Evolutionary conservation across 2,888 invertebrate species (phyloP), one percentile per base, ranked within the genome.

Genomic region (Lissonota sp.): DNA sequence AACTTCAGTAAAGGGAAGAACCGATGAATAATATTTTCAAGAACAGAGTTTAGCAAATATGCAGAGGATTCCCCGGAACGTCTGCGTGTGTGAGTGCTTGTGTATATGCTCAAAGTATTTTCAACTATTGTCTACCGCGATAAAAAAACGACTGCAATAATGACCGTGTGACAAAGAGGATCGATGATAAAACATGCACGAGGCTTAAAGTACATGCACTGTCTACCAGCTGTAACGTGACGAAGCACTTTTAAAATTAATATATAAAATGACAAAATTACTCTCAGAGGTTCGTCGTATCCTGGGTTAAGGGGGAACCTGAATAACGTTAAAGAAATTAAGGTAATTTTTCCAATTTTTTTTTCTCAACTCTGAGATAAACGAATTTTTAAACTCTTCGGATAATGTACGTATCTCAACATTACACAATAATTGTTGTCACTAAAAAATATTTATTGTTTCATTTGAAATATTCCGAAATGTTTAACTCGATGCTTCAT

Each of bases 181-280:
- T 67, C 64, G 64, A 73, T 73, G 57, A 46, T 46, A 8, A 49
- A 66, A 66, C 40, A 40, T 51, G 26, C 49, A 10, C 16, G 8
- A 62, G 6, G 16, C 7, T 8, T 44, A 73, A 14, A n/a, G 6
- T 53, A 12, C 6, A 14, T n/a, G 66, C 39, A 49, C 10, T n/a
- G 40, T 42, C 12, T 4, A 16, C 40, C 66, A 74, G 49, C 49
- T 67, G 55, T 16, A 42, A 26, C n/a, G 67, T 49, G n/a, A 16
- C 12, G 8, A 39, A 5, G 40, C 42, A 44, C 10, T 58, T 58
- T 55, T 46, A 37, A 73, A 73, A 57, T 55, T 14, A 64, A 57
- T 73, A 57, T 73, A 12, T 26, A 14, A 64, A 64, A 73, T 57
- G 51, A 63, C 63, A 55, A n/a, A n/a, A 55, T 55, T 16, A 44